These are phyloP conservation scores for Atta colombica DNA, from an alignment of 1,140 invertebrate species.

Conservation along the genomic window DNA sequence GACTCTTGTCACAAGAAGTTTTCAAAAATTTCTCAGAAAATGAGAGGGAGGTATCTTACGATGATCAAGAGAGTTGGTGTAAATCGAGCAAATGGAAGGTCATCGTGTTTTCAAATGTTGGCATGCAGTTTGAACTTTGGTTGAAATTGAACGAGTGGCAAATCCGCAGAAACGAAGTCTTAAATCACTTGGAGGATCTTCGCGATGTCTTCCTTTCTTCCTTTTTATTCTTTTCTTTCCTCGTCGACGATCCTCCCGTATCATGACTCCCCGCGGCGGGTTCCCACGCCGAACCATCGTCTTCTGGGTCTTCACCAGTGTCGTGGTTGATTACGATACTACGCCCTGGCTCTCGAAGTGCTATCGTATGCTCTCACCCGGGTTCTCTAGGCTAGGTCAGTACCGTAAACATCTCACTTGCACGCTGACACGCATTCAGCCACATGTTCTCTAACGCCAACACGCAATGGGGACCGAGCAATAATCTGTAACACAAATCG, in stretches of 20 bases:
- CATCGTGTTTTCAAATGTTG: constrained; percentile 46
- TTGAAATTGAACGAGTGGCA: constrained; percentile 45
- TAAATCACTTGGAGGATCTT: constrained; percentile 20
- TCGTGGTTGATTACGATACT: constrained; percentile 82
- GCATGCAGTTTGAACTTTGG: constrained; percentile 4
- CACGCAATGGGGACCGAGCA: constrained; percentile 30
- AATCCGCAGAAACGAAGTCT: constrained; percentile 33
- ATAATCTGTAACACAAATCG: constrained; percentile 69
- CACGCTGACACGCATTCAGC: constrained; percentile 69
- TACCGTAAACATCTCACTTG: constrained; percentile 75
- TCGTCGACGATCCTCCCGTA: constrained; percentile 65
- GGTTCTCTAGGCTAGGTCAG: constrained; percentile 73
- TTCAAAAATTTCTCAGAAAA: neutral
- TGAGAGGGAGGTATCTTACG: neutral
- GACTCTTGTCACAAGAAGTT: neutral
- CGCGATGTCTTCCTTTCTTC: constrained; percentile 18
- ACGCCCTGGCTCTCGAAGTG: constrained; percentile 73
- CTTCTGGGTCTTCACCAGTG: constrained; percentile 75
- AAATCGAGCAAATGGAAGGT: constrained; percentile 56
- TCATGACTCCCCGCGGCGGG: constrained; percentile 80
- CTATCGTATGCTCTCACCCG: constrained; percentile 49
- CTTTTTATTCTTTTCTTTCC: constrained; percentile 67
- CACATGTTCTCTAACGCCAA: constrained; percentile 58
- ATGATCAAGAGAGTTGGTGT: neutral
- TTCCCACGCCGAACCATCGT: constrained; percentile 83